Conservation (phyloP, 2,888 invertebrate genomes). For the Tridacna crocea region DNA sequence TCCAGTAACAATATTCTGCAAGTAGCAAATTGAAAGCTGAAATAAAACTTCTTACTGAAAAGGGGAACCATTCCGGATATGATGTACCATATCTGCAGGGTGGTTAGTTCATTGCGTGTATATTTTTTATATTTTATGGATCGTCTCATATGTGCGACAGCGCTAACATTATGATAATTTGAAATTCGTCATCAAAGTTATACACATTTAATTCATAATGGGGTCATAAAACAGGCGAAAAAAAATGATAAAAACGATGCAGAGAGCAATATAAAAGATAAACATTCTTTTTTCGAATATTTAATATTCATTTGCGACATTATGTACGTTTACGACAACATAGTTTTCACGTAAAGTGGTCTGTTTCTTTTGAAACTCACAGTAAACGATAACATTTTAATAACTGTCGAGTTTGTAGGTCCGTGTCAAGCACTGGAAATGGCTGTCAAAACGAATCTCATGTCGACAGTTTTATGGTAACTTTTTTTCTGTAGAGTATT, state of each 20-base stretch:
- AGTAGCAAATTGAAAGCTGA: too few species aligned
- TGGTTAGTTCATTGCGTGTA: neutral
- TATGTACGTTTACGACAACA: neutral
- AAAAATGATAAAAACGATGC: constrained; percentile 31
- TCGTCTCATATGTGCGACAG: constrained; percentile 20
- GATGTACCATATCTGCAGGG: neutral
- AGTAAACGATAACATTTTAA: neutral
- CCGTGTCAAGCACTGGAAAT: constrained; percentile 44
- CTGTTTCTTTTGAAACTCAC: constrained; percentile 25
- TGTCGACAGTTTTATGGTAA: constrained; percentile 52
- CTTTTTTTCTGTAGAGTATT: neutral
- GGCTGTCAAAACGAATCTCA: constrained; percentile 42
- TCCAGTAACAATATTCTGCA: too few species aligned
- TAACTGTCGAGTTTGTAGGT: constrained; percentile 29
- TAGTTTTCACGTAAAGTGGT: constrained; percentile 11
- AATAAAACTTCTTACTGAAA: neutral
- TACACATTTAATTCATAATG: constrained; percentile 31
- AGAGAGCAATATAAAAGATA: constrained; percentile 24
- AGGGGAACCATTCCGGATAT: neutral
- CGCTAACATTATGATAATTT: constrained; percentile 28
- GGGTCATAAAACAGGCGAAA: constrained; percentile 24
- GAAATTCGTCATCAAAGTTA: constrained; percentile 37
- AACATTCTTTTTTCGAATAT: constrained; percentile 23
- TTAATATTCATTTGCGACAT: constrained; percentile 42
- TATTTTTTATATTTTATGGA: constrained; percentile 12